Percentiles rank a stretch among this genome's conserved stretches.
These are phyloP conservation scores for Periophthalmodon schlosseri DNA, from an alignment of 2,113 vertebrate genomes.

Conservation along the genomic window DNA sequence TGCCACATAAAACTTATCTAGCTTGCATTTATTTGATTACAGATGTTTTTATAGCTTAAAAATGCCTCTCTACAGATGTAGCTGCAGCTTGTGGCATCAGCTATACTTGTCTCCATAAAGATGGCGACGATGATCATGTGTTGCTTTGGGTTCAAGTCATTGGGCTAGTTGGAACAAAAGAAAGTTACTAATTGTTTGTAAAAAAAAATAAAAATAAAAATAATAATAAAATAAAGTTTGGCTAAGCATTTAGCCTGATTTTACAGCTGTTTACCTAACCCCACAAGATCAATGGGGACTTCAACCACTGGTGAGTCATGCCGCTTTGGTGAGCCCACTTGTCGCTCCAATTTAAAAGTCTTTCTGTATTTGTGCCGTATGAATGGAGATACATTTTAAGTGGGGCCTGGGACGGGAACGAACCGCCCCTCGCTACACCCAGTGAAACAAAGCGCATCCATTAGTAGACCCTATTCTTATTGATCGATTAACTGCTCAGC, in stretches of 20 bases:
- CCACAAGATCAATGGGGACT: background rate
- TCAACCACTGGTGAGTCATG: background rate
- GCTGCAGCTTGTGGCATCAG: no score
- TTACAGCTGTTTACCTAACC: background rate
- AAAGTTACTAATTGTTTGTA: background rate
- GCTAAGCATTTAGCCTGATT: background rate
- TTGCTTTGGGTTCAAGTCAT: background rate
- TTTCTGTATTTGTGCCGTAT: constrained; percentile 1
- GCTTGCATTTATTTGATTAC: no score
- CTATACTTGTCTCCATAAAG: no score
- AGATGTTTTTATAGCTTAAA: no score
- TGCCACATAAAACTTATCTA: no score
- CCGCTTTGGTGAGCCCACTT: constrained; percentile 3
- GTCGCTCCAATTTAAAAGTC: constrained; percentile 9
- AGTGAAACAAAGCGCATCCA: constrained; percentile 68
- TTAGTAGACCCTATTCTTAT: constrained; percentile 68
- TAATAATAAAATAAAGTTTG: no score
- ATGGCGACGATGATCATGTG: background rate
- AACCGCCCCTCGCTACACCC: constrained; percentile 42
- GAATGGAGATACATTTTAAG: constrained; percentile 32
- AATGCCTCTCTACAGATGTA: no score
- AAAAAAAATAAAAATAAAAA: background rate
- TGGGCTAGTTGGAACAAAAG: background rate
- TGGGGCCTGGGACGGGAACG: constrained; percentile 23
- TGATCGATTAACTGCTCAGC: constrained; percentile 74